Evolutionary conservation across 1,140 invertebrate genomes (phyloP).

Genomic region (Psix sp.): DNA sequence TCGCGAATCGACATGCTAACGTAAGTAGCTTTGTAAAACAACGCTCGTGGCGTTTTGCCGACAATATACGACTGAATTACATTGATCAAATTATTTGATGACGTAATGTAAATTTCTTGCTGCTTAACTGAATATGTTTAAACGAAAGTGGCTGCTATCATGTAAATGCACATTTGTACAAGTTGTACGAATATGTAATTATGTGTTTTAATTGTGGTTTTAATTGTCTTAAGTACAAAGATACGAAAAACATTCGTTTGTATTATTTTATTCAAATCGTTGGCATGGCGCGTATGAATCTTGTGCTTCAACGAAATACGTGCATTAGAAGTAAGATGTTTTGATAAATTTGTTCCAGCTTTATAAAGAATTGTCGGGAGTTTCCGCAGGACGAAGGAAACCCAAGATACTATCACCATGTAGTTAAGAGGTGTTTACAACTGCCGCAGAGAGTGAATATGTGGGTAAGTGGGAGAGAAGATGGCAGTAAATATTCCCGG

Average conservation of each 20-base stretch:
- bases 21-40: constrained; percentile 10
- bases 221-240: too few relatives aligned
- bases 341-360: constrained; percentile 18
- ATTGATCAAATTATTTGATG: constrained; percentile 41
- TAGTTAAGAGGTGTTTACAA: constrained; percentile 78
- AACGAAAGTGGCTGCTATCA: constrained; percentile 22
- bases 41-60: constrained; percentile 29
- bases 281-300: too few relatives aligned
- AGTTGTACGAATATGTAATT: constrained; percentile 25
- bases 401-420: constrained; percentile 75
- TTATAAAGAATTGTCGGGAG: constrained; percentile 19
- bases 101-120: constrained; percentile 46
- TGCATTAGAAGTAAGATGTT: constrained; percentile 7
- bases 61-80: constrained; percentile 37
- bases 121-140: constrained; percentile 10
- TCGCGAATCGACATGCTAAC: constrained; percentile 26
- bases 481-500: constrained; percentile 77
- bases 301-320: too few relatives aligned
- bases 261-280: too few relatives aligned
- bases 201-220: constrained; percentile 12
- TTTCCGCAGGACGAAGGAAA: constrained; percentile 55
- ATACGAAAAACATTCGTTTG: too few relatives aligned
- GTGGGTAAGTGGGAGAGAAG: constrained; percentile 76
- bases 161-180: constrained; percentile 20
- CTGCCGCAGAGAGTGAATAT: constrained; percentile 75